Evolutionary conservation across 2,113 vertebrate genomes (phyloP).

Genomic region (Poecilia latipinna): DNA sequence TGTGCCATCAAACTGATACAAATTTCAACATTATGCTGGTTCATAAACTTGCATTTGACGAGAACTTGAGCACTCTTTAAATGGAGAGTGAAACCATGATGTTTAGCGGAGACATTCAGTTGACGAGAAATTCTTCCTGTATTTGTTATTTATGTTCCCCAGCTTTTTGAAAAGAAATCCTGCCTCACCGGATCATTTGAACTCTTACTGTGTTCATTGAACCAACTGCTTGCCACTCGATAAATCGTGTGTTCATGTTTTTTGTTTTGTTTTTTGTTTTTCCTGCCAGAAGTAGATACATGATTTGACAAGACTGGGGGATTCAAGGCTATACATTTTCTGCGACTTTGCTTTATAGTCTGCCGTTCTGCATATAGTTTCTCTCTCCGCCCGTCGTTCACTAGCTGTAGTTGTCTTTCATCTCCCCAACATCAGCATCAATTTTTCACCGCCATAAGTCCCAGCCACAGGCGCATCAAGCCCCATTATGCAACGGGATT

Average conservation of each 20-base stretch:
- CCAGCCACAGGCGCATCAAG: conserved; percentile 41
- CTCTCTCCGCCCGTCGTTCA: not conserved
- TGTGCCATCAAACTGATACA: no score
- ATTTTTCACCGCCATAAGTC: conserved; percentile 52
- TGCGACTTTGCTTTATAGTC: not conserved
- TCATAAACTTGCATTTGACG: no score
- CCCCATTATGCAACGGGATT: conserved; percentile 14
- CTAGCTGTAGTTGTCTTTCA: conserved; percentile 39
- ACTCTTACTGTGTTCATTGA: not conserved
- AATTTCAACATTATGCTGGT: no score
- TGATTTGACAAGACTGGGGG: not conserved
- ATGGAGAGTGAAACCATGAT: no score
- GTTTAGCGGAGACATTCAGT: no score
- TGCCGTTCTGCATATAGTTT: not conserved
- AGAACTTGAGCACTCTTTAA: no score
- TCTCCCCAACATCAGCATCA: conserved; percentile 52
- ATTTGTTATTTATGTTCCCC: no score
- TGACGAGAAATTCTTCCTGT: no score
- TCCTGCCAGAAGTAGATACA: not conserved
- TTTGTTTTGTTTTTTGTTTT: not conserved
- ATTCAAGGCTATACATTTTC: not conserved
- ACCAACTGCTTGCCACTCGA: not conserved
- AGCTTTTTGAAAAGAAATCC: not conserved
- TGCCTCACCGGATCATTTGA: not conserved
- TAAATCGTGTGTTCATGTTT: not conserved